phyloP scores from a whole-genome alignment of 2,888 invertebrate species.

The Caenorhabditis drosophilae region DNA sequence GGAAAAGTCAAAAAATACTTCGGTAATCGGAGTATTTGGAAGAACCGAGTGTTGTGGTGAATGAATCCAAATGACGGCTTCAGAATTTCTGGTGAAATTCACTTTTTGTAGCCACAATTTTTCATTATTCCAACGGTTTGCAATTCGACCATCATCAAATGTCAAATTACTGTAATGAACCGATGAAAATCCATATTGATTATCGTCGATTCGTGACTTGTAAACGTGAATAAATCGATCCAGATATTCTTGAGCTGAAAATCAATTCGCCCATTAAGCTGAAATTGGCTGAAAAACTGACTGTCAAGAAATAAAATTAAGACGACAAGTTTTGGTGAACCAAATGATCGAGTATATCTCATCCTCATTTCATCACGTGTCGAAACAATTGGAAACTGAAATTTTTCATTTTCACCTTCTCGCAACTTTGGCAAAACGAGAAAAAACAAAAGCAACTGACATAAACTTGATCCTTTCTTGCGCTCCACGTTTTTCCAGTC shows the following conservation, averaged over 20 bases:
- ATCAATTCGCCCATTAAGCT: neutral
- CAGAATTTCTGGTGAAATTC: slow-evolving; percentile 62
- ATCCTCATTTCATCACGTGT: slow-evolving; percentile 71
- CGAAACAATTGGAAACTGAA: slow-evolving; percentile 86
- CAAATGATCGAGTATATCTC: slow-evolving; percentile 64
- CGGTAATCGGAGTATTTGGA: slow-evolving; percentile 77
- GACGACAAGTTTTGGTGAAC: slow-evolving; percentile 61
- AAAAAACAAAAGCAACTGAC: slow-evolving; percentile 7
- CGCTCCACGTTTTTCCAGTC: slow-evolving; percentile 42
- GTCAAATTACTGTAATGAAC: slow-evolving; percentile 77
- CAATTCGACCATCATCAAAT: slow-evolving; percentile 57
- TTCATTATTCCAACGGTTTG: slow-evolving; percentile 64
- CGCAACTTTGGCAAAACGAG: neutral
- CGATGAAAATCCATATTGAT: slow-evolving; percentile 80
- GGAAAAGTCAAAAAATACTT: slow-evolving; percentile 71
- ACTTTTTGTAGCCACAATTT: slow-evolving; percentile 67
- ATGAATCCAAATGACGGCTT: slow-evolving; percentile 68
- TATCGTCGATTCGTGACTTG: slow-evolving; percentile 70
- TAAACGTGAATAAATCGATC: slow-evolving; percentile 67
- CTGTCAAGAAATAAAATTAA: slow-evolving; percentile 65
- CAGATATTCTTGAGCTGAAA: slow-evolving; percentile 66
- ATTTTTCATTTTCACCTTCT: slow-evolving; percentile 7
- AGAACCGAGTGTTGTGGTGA: slow-evolving; percentile 66
- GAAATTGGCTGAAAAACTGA: slow-evolving; percentile 19
- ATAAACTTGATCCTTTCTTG: slow-evolving; percentile 42